Evolutionary conservation across 2,797 vertebrate species (phyloP).

Genomic region (Peromyscus aztecus): DNA sequence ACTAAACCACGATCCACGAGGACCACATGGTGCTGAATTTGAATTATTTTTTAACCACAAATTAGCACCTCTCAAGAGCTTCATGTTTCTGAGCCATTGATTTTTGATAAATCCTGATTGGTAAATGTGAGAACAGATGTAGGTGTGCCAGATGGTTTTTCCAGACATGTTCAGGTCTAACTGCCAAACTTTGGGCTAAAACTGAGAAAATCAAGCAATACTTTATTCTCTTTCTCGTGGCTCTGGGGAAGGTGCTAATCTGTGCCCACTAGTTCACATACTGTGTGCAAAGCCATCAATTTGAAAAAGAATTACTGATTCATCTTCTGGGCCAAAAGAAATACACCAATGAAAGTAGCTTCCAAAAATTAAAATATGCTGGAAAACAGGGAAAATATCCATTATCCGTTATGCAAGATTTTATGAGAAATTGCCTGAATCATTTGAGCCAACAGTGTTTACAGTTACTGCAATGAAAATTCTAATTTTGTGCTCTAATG

Average conservation of each 20-base stretch:
- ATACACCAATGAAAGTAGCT: constrained; percentile 68
- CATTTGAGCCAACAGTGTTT: constrained; percentile 87
- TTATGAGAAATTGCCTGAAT: constrained; percentile 85
- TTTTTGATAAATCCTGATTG: constrained; percentile 83
- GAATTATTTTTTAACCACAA: constrained; percentile 72
- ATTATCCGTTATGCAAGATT: constrained; percentile 85
- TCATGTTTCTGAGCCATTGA: constrained; percentile 75
- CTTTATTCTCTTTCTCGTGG: constrained; percentile 77
- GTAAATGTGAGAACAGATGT: constrained; percentile 83
- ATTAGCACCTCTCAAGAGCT: constrained; percentile 78
- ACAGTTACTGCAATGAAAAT: constrained; percentile 90
- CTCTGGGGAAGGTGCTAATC: constrained; percentile 63
- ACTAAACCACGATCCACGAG: constrained; percentile 1
- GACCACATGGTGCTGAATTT: constrained; percentile 62
- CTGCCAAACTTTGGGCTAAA: constrained; percentile 81
- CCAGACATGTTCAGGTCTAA: constrained; percentile 81
- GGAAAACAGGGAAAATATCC: constrained; percentile 77
- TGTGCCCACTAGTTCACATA: constrained; percentile 72
- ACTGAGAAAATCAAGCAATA: constrained; percentile 82
- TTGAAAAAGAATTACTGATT: constrained; percentile 79
- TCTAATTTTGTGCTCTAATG: constrained; percentile 93
- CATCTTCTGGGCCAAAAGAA: constrained; percentile 76
- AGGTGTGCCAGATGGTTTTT: constrained; percentile 81
- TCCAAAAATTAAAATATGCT: constrained; percentile 80
- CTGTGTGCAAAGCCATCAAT: constrained; percentile 65